Base-by-base conservation (phyloP, 2,113 vertebrate species). In the Plotosus lineatus region DNA sequence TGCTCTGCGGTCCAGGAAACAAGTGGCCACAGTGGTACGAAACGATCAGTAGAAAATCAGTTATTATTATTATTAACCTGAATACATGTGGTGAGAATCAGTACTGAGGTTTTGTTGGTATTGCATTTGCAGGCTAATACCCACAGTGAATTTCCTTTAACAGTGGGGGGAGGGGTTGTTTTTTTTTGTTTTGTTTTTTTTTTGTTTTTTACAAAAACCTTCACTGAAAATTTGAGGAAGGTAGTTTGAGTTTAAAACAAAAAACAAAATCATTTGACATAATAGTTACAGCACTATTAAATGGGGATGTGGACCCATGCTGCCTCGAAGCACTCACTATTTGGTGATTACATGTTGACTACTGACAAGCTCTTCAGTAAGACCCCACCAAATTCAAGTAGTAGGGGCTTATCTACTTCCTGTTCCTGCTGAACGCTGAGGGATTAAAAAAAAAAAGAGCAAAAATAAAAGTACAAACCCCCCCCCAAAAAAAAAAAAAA, bases 1-100 rank as follows among this genome's bases (percentile, higher is more conserved):
- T 87, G 79, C 68, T 86, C 87, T 85, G 82, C 83, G 90, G 86
- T 88, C 84, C 81, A 83, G 82, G 86, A 82, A 66, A 89, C 82
- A 78, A 69, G 65, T 68, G 33, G 84, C 79, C 81, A 69, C 76
- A 53, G 78, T 73, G 38, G 61, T 84, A 55, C 46, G 61, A 40
- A 65, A 68, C 11, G 68, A 78, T 33, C 44, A 73, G 75, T 72
- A 63, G 68, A 80, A 80, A 66, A 56, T 71, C 77, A 79, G n/a
- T 53, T 12, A 19, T 42, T 8, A 10, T 21, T 38, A 33, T 61
- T 68, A 19, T 48, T 36, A 53, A 75, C 56, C 38, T 21, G 58
- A 65, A 61, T 58, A 75, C 58, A 44, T 60, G 53, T 63, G 58
- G 46, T 81, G 46, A 63, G 33, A 63, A 53, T 42, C 17, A 60